Base-by-base conservation (phyloP, 2,888 invertebrate genomes). In the Balanococcus diminutus region DNA sequence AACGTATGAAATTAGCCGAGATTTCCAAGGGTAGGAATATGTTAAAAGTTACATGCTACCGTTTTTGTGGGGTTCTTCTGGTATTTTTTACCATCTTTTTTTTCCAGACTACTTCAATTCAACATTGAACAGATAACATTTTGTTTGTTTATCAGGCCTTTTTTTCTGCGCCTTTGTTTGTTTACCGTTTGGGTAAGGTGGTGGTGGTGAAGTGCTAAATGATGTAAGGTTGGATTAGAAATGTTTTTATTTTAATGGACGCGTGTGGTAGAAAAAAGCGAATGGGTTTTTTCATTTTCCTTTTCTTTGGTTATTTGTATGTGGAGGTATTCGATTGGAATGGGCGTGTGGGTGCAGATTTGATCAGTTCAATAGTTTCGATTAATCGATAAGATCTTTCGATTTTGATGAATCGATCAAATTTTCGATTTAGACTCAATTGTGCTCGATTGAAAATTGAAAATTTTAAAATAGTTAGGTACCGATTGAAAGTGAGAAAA, bases 1-100 rank as follows among this genome's bases (percentile, higher is more conserved):
- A 79, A 79, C 19, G 36, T n/a, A n/a, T 79, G 31, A 79, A 79
- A 79, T 79, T 79, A 79, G 75, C 75, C 36, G 75, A 19, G 75
- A 36, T 79, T 79, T 79, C 36, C 4, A 16, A 79, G 19, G 32
- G 75, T 72, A 67, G 14, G 25, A 25, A 11, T 46, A 56, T 56
- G 56, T 56, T 56, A 56, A 56, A 56, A 56, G 56, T 56, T 72
- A 32, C 31, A 56, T 32, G 75, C 75, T 79, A 79, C 75, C 19
- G 75, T 36, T 79, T 79, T 36, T 25, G 19, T n/a, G 75, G 32
- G n/a, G 75, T 79, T 79, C 51, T 51, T 51, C 56, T 56, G 56
- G 56, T 56, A 56, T 56, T 56, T 56, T 56, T 56, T 46, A 22
- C 11, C 22, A 8, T 28, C 14, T 72, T 72, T 72, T n/a, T 72